phyloP scores from a whole-genome alignment of 2,113 vertebrate genomes.

The Pelmatolapia mariae region DNA sequence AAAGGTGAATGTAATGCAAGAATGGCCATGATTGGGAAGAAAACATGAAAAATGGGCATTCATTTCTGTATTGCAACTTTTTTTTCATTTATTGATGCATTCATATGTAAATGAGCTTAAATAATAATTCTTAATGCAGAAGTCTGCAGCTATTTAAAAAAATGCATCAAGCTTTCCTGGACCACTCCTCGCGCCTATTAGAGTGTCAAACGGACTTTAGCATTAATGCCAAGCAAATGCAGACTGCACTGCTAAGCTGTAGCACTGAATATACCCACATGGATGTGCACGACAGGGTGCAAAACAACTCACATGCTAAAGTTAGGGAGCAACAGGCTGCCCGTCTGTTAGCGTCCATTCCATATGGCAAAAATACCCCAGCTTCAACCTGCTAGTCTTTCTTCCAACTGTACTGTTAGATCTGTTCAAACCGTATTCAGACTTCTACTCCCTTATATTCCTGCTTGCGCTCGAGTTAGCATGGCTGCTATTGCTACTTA shows the following conservation, averaged over 20 bases:
- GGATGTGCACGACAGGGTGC: not conserved
- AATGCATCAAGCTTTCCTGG: not conserved
- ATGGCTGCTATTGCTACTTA: slow-evolving; percentile 32
- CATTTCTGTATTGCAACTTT: not conserved
- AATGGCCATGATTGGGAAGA: not conserved
- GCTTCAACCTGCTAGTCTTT: not conserved
- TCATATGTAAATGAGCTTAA: not conserved
- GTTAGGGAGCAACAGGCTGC: not conserved
- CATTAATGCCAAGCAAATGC: not conserved
- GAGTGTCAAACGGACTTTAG: not conserved
- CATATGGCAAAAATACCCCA: not conserved
- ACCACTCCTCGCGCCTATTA: not conserved
- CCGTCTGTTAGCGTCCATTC: not conserved
- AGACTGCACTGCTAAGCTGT: not conserved
- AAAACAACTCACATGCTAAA: not conserved
- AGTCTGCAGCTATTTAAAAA: not conserved
- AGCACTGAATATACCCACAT: not conserved
- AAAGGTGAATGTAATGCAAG: not conserved
- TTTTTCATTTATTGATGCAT: not conserved
- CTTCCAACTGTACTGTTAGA: not conserved
- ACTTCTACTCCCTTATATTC: not conserved
- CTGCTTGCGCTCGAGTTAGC: not conserved
- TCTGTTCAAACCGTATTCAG: too few species aligned
- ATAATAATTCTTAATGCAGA: not conserved
- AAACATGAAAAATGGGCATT: not conserved